Evolutionary conservation across 92 coral and sea anemone genomes (phyloP), one percentile per base, ranked within the genome.

Genomic region (Virgularia gustaviana): DNA sequence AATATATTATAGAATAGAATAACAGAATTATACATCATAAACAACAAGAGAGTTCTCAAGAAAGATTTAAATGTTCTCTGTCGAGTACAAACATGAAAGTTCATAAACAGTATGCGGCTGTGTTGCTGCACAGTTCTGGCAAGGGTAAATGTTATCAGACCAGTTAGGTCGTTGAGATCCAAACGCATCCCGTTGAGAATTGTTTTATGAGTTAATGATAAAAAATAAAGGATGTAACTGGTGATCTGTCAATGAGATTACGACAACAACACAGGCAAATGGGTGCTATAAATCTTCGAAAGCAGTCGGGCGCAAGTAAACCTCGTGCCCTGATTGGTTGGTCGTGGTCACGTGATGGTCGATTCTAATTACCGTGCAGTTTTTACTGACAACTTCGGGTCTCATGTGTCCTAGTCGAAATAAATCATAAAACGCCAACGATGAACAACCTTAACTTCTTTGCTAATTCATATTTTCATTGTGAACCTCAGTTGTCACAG

Each of bases 371-470:
- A 68, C 27, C 75, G 75, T 61, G 27, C 42, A 31, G 73, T 66
- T 68, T 68, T 10, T 39, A 31, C 60, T 51, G 75, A 68, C 75
- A 68, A 52, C 60, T 68, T 30, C 18, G 60, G 72, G 96, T 86
- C 86, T 86, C 87, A 91, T 86, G 87, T 91, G 97, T 91, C 97
- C 87, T 68, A 84, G 86, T 77, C 78, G 89, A 78, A 83, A 89
- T 89, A 91, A 91, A 91, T 89, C 97, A 86, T 83, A 79, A 68
- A 73, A 81, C 90, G 90, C 88, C 92, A 91, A 91, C 83, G 92
- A 91, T 88, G 97, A 90, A 87, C 86, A 78, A 79, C 82, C 80
- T 88, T 71, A 78, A 88, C 61, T 55, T 88, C 81, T 89, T 84
- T 86, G 83, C 92, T 60, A 91, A 80, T 82, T 82, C 95, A 57